Evolutionary conservation across 2,888 invertebrate genomes (phyloP), one percentile per base, ranked within the genome.

Genomic region (Amiota minor): DNA sequence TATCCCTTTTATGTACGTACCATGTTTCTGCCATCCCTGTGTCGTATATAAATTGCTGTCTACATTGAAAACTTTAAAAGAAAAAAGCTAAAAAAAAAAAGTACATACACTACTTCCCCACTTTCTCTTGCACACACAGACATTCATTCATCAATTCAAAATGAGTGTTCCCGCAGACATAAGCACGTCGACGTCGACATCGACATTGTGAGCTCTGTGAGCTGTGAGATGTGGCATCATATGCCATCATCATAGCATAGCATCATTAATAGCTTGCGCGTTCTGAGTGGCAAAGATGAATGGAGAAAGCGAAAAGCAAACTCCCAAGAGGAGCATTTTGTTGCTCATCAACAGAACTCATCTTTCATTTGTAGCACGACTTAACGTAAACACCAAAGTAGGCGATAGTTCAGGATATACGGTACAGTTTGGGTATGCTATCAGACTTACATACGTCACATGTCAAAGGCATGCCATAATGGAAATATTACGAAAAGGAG

Each of bases 111-210:
- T 1, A 9, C 20, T 35, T 6, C 35, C 6, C 6, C 35, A 35
- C 35, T 6, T 35, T 35, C 35, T 35, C 35, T 35, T 11, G 10
- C 9, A 12, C 20, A 59, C 12, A 53, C 62, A 64, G 59, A 67
- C 76, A 67, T 73, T 74, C 77, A 64, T 35, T 35, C 81, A 81
- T 80, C 83, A 82, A 78, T 81, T 81, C 81, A 79, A 83, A 80
- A 81, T 77, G 79, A 77, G 80, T 23, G 35, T 77, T 78, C 75
- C 72, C 64, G 69, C 77, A 75, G 80, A 78, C 76, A 77, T 73
- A 76, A 73, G 59, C 71, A 59, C 47, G 68, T 53, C 53, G 53
- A n/a, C 53, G 9, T 6, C 53, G 53, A 53, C 14, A 2, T 1
- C 53, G 53, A 53, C 53, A 53, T 23, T 23, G 53, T 53, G 53